These are phyloP conservation scores for Villa cingulata DNA, from an alignment of 2,888 invertebrate species.

Conservation along the genomic window DNA sequence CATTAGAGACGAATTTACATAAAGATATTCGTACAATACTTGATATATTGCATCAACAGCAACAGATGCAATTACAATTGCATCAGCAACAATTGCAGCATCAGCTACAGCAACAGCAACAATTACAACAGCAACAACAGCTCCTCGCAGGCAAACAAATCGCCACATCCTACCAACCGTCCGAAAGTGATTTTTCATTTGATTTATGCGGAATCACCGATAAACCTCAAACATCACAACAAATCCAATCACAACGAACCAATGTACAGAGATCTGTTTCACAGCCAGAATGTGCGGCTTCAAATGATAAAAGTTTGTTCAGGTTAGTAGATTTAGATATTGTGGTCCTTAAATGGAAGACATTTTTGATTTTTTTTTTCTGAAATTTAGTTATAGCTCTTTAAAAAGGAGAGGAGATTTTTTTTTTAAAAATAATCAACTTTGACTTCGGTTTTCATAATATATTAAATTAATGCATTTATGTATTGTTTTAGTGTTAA, in stretches of 20 bases:
- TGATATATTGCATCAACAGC: constrained; percentile 23
- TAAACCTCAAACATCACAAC: constrained; percentile 16
- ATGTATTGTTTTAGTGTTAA: too few relatives aligned
- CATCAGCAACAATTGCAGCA: constrained; percentile 19
- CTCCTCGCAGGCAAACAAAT: constrained; percentile 18
- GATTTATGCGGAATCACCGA: constrained; percentile 19
- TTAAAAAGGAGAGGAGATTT: too few relatives aligned
- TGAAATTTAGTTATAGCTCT: too few relatives aligned
- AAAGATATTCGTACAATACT: constrained; percentile 24
- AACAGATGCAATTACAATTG: constrained; percentile 20
- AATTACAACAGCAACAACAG: constrained; percentile 18
- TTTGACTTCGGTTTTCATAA: too few relatives aligned
- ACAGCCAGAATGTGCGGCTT: constrained; percentile 22
- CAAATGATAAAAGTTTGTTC: constrained; percentile 22
- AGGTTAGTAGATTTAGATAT: constrained; percentile 14
- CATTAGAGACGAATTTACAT: constrained; percentile 22
- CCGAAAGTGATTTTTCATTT: constrained; percentile 26
- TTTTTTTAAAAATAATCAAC: too few relatives aligned
- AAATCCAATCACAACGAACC: constrained; percentile 18
- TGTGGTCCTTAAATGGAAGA: too few relatives aligned
- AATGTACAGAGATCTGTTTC: constrained; percentile 24
- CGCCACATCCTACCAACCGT: constrained; percentile 23
- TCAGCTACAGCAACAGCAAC: constrained; percentile 19
- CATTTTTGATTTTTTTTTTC: too few relatives aligned
- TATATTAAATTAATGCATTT: too few relatives aligned